Conservation (phyloP, 2,797 vertebrate genomes). For the Gallinago solitaria region DNA sequence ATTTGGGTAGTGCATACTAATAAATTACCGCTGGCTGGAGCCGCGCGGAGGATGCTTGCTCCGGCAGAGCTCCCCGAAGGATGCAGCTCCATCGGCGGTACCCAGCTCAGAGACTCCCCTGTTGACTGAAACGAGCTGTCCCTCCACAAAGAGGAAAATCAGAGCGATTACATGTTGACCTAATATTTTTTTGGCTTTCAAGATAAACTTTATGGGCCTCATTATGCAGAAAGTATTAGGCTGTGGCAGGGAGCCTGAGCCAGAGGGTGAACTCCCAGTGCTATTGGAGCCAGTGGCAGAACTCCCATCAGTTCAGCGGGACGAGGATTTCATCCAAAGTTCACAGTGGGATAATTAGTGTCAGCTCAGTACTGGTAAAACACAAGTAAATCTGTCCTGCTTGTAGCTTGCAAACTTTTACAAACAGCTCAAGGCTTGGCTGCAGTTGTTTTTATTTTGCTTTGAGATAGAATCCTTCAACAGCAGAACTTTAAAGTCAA, state of each 20-base stretch:
- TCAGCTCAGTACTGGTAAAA: neutral
- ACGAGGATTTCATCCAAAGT: conserved; percentile 23
- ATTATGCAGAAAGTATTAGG: neutral
- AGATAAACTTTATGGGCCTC: conserved; percentile 16
- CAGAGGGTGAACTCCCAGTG: neutral
- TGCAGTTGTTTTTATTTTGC: neutral
- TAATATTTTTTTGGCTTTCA: conserved; percentile 29
- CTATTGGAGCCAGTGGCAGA: neutral
- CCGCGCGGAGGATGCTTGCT: neutral
- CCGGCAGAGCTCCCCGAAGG: neutral
- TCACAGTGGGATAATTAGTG: conserved; percentile 21
- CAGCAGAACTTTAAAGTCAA: neutral
- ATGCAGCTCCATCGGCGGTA: neutral
- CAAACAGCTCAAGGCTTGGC: neutral
- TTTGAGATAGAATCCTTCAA: neutral
- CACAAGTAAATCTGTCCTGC: neutral
- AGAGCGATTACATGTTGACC: neutral
- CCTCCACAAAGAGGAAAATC: neutral
- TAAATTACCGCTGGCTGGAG: neutral
- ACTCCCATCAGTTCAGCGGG: conserved; percentile 29
- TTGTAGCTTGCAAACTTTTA: neutral
- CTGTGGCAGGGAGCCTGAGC: neutral
- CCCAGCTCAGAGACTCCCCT: neutral
- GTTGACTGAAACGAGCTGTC: neutral
- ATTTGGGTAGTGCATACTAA: conserved; percentile 66